Base-by-base conservation (phyloP, 2,113 vertebrate species). In the Cyrtonyx montezumae region DNA sequence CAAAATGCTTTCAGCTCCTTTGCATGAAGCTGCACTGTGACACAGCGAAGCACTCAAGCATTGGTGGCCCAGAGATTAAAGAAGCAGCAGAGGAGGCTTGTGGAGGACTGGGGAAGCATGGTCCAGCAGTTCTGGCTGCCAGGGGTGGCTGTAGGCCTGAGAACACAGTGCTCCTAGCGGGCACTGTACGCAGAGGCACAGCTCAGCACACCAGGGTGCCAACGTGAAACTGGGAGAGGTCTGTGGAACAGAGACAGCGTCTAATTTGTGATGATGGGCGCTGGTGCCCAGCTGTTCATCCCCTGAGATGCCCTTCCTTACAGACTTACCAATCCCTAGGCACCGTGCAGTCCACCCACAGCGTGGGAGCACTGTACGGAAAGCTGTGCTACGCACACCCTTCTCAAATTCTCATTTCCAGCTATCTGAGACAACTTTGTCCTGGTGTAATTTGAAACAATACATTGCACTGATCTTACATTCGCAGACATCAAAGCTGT, bases 401-500 rank as follows among this genome's bases (percentile, higher is more conserved):
- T 1, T 10, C 69, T 25, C 66, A 37, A 4, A 3, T 2, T 23
- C 75, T 8, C 10, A 4, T 36, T 36, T 23, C 66, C 66, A 66
- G 28, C 43, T 55, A 11, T 3, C 49, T 25, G 9, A 21, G 5
- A 13, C 1, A 55, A 7, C 3, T 18, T 3, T 36, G 34, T 62
- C 22, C n/a, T 46, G 12, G 7, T 1, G 34, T 11, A 6, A 7
- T 59, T 71, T 12, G 15, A 34, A 68, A 34, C 55, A 56, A 6
- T 37, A 13, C 3, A 53, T 25, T 7, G 1, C 0, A 0, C n/a
- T 32, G 66, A 6, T 10, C 10, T 51, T 56, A 59, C 23, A 5
- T 14, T 61, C 6, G 0, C 28, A 56, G 22, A 25, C n/a, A 30
- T 58, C 66, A 1, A 25, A 21, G 68, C 2, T 43, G 34, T 14